A percentile compares a stretch with the other conserved stretches of the same genome.
These are phyloP conservation scores for Druon quercuslanigerum DNA, from an alignment of 1,140 invertebrate species.

Conservation along the genomic window DNA sequence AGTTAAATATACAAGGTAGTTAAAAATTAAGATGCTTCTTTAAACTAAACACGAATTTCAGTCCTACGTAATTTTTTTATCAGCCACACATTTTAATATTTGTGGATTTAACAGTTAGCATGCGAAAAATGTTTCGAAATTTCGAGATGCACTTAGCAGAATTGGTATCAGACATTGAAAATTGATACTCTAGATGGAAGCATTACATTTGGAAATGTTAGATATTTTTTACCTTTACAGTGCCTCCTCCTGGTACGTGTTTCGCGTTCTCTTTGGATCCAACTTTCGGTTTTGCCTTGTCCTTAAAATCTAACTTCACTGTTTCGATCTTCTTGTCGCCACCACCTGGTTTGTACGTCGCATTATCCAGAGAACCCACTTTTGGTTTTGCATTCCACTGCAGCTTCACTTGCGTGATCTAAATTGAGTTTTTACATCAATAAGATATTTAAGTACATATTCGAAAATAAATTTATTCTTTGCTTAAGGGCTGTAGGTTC, in stretches of 20 bases:
- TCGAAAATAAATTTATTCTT: constrained; percentile 21
- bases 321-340: constrained; percentile 95
- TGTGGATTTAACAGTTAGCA: neutral
- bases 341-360: constrained; percentile 93
- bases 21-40: no score
- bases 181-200: constrained; percentile 19
- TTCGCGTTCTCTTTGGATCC: constrained; percentile 95
- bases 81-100: neutral
- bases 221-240: constrained; percentile 85
- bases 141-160: constrained; percentile 22
- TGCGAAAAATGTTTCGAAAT: neutral
- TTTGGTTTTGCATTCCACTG: constrained; percentile 96
- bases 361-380: constrained; percentile 95
- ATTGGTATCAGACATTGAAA: constrained; percentile 10
- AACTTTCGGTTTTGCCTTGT: constrained; percentile 93
- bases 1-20: no score
- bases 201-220: constrained; percentile 1
- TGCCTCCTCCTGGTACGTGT: constrained; percentile 91
- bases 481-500: neutral
- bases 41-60: no score
- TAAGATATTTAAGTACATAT: neutral
- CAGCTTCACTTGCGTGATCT: constrained; percentile 90
- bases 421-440: constrained; percentile 1
- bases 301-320: constrained; percentile 93
- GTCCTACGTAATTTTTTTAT: no score